Conservation (phyloP, 2,113 vertebrate species). For the Onychostoma macrolepis region DNA sequence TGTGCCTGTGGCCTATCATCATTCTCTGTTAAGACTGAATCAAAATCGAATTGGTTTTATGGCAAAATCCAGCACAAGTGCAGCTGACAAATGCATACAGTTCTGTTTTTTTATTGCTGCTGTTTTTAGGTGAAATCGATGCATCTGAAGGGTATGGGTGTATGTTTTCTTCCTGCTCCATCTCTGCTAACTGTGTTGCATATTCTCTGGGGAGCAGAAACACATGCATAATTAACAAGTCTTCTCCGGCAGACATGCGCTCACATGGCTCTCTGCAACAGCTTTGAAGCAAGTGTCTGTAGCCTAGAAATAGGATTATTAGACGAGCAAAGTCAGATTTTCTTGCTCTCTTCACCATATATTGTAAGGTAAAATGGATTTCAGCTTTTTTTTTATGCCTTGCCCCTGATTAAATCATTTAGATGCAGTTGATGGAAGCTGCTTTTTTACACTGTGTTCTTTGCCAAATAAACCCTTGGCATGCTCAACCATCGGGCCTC, state of each 20-base stretch:
- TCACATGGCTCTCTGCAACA: slow-evolving; percentile 56
- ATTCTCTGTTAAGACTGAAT: neutral
- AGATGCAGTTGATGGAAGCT: slow-evolving; percentile 61
- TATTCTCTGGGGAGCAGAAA: slow-evolving; percentile 71
- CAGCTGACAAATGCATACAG: neutral
- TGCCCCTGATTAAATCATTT: slow-evolving; percentile 59
- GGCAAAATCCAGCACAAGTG: slow-evolving; percentile 7
- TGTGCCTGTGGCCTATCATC: neutral
- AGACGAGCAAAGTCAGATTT: slow-evolving; percentile 5
- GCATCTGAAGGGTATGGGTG: slow-evolving; percentile 44
- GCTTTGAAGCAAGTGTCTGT: slow-evolving; percentile 52
- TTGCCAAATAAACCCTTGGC: slow-evolving; percentile 73
- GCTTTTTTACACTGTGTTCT: slow-evolving; percentile 60
- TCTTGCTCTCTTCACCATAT: neutral
- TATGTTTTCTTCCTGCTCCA: slow-evolving; percentile 60
- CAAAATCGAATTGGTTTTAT: neutral
- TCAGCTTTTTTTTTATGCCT: slow-evolving; percentile 30
- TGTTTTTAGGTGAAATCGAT: slow-evolving; percentile 57
- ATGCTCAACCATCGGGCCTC: slow-evolving; percentile 58
- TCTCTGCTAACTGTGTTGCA: slow-evolving; percentile 71
- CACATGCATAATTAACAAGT: slow-evolving; percentile 81
- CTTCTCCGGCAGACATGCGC: slow-evolving; percentile 68
- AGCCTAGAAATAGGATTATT: slow-evolving; percentile 11
- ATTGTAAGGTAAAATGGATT: slow-evolving; percentile 40
- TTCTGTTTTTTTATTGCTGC: slow-evolving; percentile 9